Base-by-base conservation (phyloP, 2,888 invertebrate species). In the Argynnis bischoffii region DNA sequence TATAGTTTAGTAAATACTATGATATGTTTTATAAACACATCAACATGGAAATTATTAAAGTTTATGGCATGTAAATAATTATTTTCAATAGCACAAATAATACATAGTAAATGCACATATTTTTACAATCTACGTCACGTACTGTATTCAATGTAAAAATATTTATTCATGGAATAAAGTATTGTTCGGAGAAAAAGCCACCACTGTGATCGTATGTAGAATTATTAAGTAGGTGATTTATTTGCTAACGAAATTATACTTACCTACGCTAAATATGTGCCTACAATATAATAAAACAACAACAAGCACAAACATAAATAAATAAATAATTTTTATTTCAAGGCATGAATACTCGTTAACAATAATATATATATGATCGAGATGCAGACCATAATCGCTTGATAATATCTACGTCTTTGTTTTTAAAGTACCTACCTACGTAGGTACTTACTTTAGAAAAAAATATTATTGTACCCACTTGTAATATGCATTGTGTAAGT, bases 111-210 rank as follows among this genome's bases (percentile, higher is more conserved):
- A 35, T 6, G 11, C 14, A 35, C 14, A 5, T 35, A 35, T 35
- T 46, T 47, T 47, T 15, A 21, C 47, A 26, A 59, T 48, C n/a
- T 11, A 48, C 47, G 59, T 48, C 31, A 26, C 47, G n/a, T 63
- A 63, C 16, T 46, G 26, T 55, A n/a, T 26, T 63, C 54, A 54
- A 63, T 51, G 16, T 47, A 54, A 46, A 41, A 63, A 6, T 16
- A 54, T 54, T 18, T 55, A 47, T 63, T 55, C 54, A 21, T 63
- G 3, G 46, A 31, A 63, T 46, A 54, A 63, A 16, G 54, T n/a
- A 55, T 55, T 63, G 55, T 63, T 55, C 54, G 16, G 47, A 47
- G 54, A 55, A 55, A 55, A 63, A 48, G 47, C 47, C 14, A 14
- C 6, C n/a, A 47, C 47, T 31, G 55, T 47, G 47, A n/a, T 63